phyloP scores from a whole-genome alignment of 2,113 vertebrate genomes.

The Meriones unguiculatus region DNA sequence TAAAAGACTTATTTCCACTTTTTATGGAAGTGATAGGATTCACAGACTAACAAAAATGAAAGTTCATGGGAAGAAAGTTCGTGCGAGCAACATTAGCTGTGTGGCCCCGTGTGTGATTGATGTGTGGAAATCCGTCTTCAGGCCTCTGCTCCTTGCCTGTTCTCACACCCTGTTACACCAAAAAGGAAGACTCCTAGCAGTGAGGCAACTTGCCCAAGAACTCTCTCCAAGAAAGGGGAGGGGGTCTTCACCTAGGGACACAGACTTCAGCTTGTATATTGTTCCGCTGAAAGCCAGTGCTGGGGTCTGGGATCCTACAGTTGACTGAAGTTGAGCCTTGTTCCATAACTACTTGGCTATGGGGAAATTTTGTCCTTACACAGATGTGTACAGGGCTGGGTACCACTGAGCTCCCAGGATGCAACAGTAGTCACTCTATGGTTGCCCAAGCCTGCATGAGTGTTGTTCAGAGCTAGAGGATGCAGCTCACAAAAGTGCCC shows the following conservation, averaged over 20 bases:
- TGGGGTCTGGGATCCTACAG: not conserved
- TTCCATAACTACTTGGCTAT: not conserved
- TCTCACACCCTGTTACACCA: not conserved
- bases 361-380: not conserved
- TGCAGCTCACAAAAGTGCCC: not conserved
- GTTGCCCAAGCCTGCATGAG: not conserved
- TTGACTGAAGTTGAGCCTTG: not conserved
- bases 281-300: not conserved
- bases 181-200: not conserved
- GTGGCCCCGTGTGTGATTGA: accelerated
- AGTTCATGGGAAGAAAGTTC: not conserved
- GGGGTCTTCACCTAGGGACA: not conserved
- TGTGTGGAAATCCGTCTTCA: too few species aligned
- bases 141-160: not conserved
- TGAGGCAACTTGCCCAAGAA: not conserved
- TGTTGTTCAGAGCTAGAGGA: too few species aligned
- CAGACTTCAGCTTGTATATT: not conserved
- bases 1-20: not conserved
- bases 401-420: not conserved
- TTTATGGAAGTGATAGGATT: not conserved
- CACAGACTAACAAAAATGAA: not conserved
- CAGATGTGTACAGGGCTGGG: not conserved
- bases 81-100: too few species aligned
- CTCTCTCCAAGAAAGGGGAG: not conserved
- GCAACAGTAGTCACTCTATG: not conserved